phyloP scores from a whole-genome alignment of 2,797 vertebrate species.

The Neostethus bicornis region DNA sequence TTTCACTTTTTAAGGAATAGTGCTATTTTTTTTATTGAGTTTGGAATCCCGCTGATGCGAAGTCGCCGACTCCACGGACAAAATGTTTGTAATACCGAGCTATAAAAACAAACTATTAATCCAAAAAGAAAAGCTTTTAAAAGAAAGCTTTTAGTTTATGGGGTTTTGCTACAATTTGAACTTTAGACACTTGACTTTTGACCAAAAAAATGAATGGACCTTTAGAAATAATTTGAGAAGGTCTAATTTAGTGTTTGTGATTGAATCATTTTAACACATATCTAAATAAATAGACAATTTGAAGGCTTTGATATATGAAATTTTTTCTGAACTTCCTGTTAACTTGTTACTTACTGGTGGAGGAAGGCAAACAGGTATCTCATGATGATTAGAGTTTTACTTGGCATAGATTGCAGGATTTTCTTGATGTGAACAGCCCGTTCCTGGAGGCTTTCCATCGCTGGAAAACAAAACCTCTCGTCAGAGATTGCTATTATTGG shows the following conservation, averaged over 20 bases:
- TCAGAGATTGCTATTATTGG: conserved; percentile 32
- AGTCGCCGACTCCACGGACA: background rate
- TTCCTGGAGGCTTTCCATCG: conserved; percentile 94
- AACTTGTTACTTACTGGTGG: conserved; percentile 87
- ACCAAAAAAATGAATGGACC: conserved; percentile 36
- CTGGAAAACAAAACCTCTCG: conserved; percentile 71
- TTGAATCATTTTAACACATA: background rate
- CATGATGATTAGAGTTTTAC: conserved; percentile 93
- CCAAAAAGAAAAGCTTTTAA: conserved; percentile 27
- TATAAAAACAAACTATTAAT: conserved; percentile 48
- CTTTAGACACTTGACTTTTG: conserved; percentile 22
- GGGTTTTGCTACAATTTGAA: conserved; percentile 13
- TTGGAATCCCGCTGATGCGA: conserved; percentile 12
- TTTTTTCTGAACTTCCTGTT: background rate
- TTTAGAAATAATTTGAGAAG: conserved; percentile 31
- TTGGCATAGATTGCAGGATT: conserved; percentile 87
- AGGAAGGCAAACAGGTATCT: conserved; percentile 99
- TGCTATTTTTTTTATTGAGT: background rate
- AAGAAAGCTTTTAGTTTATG: background rate
- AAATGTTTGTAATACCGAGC: background rate
- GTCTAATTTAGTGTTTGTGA: conserved; percentile 33
- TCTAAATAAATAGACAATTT: background rate
- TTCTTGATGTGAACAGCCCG: conserved; percentile 91
- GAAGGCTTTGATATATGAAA: background rate
- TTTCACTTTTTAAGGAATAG: background rate